Conservation (phyloP, 2,797 vertebrate species). For the Urosaurus nigricauda region DNA sequence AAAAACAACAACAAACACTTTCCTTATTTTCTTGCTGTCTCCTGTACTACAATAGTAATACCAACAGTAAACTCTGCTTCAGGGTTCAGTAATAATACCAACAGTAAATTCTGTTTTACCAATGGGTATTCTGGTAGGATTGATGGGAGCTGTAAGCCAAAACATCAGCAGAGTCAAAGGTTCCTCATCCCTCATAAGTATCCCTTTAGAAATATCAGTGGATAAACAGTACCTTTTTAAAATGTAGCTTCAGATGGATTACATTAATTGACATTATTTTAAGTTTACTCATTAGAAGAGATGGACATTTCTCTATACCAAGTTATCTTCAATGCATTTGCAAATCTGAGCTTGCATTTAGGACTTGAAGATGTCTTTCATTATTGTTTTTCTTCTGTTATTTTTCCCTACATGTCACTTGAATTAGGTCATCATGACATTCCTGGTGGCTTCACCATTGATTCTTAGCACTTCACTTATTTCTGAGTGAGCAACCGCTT, state of each 20-base stretch:
- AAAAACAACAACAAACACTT: too few relatives aligned
- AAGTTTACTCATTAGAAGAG: background rate
- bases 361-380: background rate
- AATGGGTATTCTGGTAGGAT: background rate
- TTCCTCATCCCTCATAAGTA: background rate
- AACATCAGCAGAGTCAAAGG: background rate
- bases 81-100: background rate
- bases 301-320: background rate
- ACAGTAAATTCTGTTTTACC: background rate
- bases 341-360: background rate
- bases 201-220: background rate
- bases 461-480: background rate
- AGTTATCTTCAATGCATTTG: slow-evolving; percentile 5
- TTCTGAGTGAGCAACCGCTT: slow-evolving; percentile 35
- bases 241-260: background rate
- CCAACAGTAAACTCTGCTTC: background rate
- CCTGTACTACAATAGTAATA: background rate
- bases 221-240: background rate
- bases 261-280: background rate
- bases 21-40: background rate
- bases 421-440: slow-evolving; percentile 33
- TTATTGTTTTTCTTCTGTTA: slow-evolving; percentile 3
- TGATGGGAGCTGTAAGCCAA: background rate
- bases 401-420: slow-evolving; percentile 10
- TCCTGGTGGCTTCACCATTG: slow-evolving; percentile 9